Evolutionary conservation across 1,140 invertebrate species (phyloP), one percentile per base, ranked within the genome.

Genomic region (Zaprionus vittiger): DNA sequence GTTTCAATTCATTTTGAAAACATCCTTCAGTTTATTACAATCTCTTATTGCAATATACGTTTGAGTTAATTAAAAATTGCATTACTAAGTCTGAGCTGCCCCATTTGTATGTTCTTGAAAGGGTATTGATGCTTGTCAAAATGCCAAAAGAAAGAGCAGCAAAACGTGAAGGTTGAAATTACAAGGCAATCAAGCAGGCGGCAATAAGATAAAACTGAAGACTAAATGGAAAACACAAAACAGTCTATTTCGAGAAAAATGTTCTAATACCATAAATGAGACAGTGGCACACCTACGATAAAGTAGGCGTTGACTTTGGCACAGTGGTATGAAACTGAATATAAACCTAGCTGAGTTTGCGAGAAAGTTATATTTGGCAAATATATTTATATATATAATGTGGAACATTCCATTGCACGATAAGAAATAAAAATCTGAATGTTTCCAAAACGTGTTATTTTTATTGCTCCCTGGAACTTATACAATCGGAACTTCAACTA

Each of bases 91-190:
- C 47, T 1, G 4, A 24, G 47, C 20, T 22, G 12, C 47, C 47
- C 3, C 9, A 2, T 59, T 59, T 41, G 3, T 6, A 26, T 17
- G 0, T 22, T 41, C 2, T 11, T n/a, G 4, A 24, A 11, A 63
- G 61, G 20, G 69, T 47, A 37, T 60, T 60, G 4, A 12, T 26
- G 34, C 17, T 54, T 57, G 34, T 44, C 44, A 57, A 64, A 64
- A 63, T 63, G 38, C 28, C 22, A 57, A 71, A 71, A 56, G 56
- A 73, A 59, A 65, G 62, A 61, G 47, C 61, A 56, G 52, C 61
- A 56, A 28, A 84, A 84, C 87, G 78, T 79, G 84, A 87, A 87
- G 84, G 85, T 87, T 89, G 73, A 74, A 67, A 76, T 79, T 81
- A 87, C 85, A 87, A 89, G 84, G 81, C 81, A 79, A 75, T 73